Percentiles rank a stretch among this genome's conserved stretches.
Conservation (phyloP, 1,140 invertebrate species). For the Maniola jurtina region DNA sequence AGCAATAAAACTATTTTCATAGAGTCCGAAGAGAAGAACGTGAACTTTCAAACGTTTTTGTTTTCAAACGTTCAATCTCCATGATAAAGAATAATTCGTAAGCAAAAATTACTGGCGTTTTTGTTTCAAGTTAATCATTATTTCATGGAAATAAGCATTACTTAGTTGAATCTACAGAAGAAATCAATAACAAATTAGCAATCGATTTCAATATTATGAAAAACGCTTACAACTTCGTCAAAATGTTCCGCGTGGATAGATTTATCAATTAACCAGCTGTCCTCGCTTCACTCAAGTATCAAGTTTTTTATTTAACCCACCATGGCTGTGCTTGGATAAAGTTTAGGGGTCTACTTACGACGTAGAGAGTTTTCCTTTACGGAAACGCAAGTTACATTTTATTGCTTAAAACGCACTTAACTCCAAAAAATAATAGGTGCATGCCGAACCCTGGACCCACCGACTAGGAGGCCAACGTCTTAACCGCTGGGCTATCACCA, state of each 20-base stretch:
- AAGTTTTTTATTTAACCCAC: too few species aligned
- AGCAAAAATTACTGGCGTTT: not conserved
- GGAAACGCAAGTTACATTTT: too few species aligned
- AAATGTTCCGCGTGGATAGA: not conserved
- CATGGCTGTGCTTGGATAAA: too few species aligned
- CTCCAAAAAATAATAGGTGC: too few species aligned
- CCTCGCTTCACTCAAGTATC: not conserved
- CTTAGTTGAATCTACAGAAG: not conserved
- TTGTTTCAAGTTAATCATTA: not conserved
- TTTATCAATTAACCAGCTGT: not conserved
- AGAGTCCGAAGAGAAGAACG: not conserved
- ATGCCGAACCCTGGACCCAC: too few species aligned
- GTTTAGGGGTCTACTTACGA: too few species aligned
- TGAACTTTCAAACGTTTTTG: not conserved
- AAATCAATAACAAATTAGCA: not conserved
- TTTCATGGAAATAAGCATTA: not conserved
- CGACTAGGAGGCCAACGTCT: too few species aligned
- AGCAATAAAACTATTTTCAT: too few species aligned
- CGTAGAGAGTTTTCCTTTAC: too few species aligned
- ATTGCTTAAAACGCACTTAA: too few species aligned
- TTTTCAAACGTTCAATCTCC: not conserved
- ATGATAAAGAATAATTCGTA: not conserved
- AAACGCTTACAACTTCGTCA: not conserved
- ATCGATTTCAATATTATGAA: constrained; percentile 1
- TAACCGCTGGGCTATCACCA: too few species aligned